Conservation (phyloP, 2,888 invertebrate genomes). For the Ligdia adustata region DNA sequence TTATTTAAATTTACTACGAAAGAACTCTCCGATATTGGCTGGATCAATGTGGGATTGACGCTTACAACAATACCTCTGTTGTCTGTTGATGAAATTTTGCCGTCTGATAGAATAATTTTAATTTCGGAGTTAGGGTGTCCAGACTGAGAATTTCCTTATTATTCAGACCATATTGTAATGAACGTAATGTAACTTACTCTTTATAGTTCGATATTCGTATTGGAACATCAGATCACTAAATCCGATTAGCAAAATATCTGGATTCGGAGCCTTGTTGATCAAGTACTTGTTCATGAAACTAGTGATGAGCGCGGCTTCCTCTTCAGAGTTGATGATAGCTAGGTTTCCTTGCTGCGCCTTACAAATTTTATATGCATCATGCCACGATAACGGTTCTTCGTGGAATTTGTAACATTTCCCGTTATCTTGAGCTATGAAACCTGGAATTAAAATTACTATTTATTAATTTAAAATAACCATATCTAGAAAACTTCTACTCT, state of each 20-base stretch:
- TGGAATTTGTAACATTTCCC: slow-evolving; percentile 62
- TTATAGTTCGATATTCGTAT: slow-evolving; percentile 56
- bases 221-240: slow-evolving; percentile 61
- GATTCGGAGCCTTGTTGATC: slow-evolving; percentile 50
- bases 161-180: not conserved
- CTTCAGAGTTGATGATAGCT: slow-evolving; percentile 52
- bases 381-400: slow-evolving; percentile 54
- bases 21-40: too few species aligned
- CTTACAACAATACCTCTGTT: too few species aligned
- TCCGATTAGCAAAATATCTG: slow-evolving; percentile 54
- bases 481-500: too few species aligned
- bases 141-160: too few species aligned
- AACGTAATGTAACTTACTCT: slow-evolving; percentile 39
- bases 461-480: too few species aligned
- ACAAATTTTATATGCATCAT: slow-evolving; percentile 55
- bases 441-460: too few species aligned
- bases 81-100: too few species aligned
- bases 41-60: too few species aligned
- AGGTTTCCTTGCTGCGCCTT: slow-evolving; percentile 52
- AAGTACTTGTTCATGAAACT: slow-evolving; percentile 51
- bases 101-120: too few species aligned
- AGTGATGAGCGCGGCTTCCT: slow-evolving; percentile 53
- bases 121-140: too few species aligned
- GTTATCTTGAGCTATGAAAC: slow-evolving; percentile 42
- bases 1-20: too few species aligned